phyloP scores from a whole-genome alignment of 2,113 vertebrate genomes.

The Erpornis zantholeuca region DNA sequence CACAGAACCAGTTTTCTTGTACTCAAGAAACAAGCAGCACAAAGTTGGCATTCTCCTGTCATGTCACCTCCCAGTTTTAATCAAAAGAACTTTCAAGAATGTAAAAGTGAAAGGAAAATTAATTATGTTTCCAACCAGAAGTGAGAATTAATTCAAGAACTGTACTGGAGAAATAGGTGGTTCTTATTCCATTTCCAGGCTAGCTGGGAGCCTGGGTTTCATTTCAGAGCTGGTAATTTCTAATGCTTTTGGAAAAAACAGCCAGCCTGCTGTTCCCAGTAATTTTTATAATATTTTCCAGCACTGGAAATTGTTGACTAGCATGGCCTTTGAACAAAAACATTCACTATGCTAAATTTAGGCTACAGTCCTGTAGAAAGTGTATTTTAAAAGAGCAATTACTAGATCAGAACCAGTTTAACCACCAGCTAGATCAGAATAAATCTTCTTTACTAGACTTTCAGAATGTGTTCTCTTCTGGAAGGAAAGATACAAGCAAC shows the following conservation, averaged over 20 bases:
- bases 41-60: neutral
- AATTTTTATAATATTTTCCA: conserved; percentile 68
- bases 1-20: neutral
- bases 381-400: conserved; percentile 21
- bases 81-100: neutral
- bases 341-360: conserved; percentile 52
- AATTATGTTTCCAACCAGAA: conserved; percentile 41
- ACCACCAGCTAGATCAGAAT: neutral
- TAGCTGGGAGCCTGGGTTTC: conserved; percentile 1
- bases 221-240: conserved; percentile 56
- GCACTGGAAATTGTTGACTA: conserved; percentile 60
- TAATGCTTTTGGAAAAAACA: conserved; percentile 54
- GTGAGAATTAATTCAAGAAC: conserved; percentile 46
- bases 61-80: neutral
- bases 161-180: neutral
- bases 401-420: neutral
- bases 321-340: conserved; percentile 40
- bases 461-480: neutral
- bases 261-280: conserved; percentile 31
- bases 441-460: neutral
- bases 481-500: neutral
- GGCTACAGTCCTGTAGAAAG: neutral
- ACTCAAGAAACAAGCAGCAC: neutral
- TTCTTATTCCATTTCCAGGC: conserved; percentile 49
- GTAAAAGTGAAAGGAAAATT: neutral